Conservation (phyloP, 2,797 vertebrate genomes). For the Melanotaenia nigrans region DNA sequence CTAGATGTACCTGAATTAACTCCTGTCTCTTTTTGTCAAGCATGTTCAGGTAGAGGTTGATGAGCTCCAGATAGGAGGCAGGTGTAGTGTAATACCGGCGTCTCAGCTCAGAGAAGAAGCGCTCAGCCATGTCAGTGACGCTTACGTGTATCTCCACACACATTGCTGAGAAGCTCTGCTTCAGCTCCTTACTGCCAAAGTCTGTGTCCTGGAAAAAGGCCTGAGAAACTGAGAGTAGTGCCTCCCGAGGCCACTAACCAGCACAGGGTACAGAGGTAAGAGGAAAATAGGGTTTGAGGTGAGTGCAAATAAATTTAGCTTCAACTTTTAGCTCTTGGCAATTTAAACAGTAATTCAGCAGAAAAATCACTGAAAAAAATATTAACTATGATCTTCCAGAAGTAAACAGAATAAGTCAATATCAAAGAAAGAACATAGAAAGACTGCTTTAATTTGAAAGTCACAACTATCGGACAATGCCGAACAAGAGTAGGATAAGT, state of each 20-base stretch:
- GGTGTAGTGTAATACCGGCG: constrained; percentile 88
- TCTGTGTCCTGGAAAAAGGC: constrained; percentile 85
- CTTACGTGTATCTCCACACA: constrained; percentile 89
- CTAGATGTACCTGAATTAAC: constrained; percentile 79
- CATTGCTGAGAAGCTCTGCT: constrained; percentile 85
- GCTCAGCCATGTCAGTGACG: constrained; percentile 85
- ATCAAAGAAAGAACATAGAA: neutral
- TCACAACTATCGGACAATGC: neutral
- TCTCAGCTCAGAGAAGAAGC: constrained; percentile 85
- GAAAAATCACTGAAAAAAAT: neutral
- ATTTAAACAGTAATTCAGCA: neutral
- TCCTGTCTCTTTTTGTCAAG: constrained; percentile 84
- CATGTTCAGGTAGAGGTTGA: constrained; percentile 89
- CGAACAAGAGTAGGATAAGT: neutral
- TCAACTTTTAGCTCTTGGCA: neutral
- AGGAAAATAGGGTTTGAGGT: neutral
- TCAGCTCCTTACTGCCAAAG: constrained; percentile 81
- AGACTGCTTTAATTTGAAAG: neutral
- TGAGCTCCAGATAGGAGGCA: constrained; percentile 92
- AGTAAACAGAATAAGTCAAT: neutral
- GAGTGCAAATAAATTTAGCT: neutral
- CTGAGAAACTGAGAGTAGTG: constrained; percentile 87
- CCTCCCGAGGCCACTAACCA: constrained; percentile 87
- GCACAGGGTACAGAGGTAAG: neutral
- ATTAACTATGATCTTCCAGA: neutral